phyloP scores from a whole-genome alignment of 2,113 vertebrate genomes.

The Centropus unirufus region DNA sequence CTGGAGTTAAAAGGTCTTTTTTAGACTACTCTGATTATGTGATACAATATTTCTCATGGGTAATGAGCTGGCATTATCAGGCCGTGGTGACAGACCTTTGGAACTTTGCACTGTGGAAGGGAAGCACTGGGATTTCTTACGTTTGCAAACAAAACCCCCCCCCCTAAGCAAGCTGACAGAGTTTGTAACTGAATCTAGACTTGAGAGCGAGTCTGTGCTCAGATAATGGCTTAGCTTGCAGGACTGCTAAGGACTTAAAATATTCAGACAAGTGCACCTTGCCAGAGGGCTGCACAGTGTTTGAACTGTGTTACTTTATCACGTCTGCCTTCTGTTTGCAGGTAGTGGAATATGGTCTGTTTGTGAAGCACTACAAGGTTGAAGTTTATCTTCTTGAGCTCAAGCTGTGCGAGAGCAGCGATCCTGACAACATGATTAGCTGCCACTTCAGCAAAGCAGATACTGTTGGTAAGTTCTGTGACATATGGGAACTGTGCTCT shows the following conservation, averaged over 20 bases:
- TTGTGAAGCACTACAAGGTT: conserved; percentile 98
- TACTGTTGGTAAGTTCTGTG: conserved; percentile 85
- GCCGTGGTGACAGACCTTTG: not conserved
- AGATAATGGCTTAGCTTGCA: not conserved
- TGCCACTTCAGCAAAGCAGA: conserved; percentile 97
- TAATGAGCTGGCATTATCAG: not conserved
- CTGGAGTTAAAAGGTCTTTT: not conserved
- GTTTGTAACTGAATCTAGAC: not conserved
- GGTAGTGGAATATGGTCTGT: conserved; percentile 97
- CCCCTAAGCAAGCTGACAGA: not conserved
- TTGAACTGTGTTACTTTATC: not conserved
- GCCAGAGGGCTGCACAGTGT: not conserved
- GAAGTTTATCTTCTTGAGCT: conserved; percentile 96
- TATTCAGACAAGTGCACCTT: not conserved
- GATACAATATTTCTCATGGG: not conserved
- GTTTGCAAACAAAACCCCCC: not conserved
- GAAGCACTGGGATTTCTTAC: not conserved
- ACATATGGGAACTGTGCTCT: not conserved
- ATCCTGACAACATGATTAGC: conserved; percentile 87
- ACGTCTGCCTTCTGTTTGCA: conserved; percentile 40
- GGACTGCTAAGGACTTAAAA: not conserved
- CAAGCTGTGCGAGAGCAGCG: conserved; percentile 91
- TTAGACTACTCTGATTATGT: not conserved
- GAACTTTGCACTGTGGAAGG: not conserved
- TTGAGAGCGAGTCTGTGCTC: not conserved